Conservation (phyloP, 2,888 invertebrate genomes). For the Crocallis elinguaria region DNA sequence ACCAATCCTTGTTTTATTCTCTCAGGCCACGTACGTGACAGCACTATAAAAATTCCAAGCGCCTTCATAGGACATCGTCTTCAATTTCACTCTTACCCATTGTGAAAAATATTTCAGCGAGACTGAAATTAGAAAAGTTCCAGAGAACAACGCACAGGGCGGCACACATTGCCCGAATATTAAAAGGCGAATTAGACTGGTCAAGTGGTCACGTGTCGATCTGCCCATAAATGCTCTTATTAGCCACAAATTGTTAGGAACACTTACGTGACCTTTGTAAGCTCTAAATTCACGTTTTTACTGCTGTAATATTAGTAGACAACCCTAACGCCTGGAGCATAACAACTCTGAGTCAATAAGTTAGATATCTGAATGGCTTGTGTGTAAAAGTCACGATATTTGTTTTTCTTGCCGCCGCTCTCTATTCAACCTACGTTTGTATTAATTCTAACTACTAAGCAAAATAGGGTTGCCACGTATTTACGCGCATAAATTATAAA, state of each 20-base stretch:
- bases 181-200: slow-evolving; percentile 73
- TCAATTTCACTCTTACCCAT: slow-evolving; percentile 61
- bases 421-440: slow-evolving; percentile 16
- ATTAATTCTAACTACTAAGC: slow-evolving; percentile 17
- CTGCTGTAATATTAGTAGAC: slow-evolving; percentile 29
- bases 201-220: slow-evolving; percentile 55
- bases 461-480: background rate
- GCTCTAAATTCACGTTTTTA: slow-evolving; percentile 35
- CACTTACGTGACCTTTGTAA: slow-evolving; percentile 54
- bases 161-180: slow-evolving; percentile 74
- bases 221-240: slow-evolving; percentile 71
- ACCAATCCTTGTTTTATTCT: slow-evolving; percentile 60
- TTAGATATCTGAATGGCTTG: slow-evolving; percentile 26
- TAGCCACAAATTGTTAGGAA: slow-evolving; percentile 56
- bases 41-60: slow-evolving; percentile 66
- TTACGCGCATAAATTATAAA: slow-evolving; percentile 36
- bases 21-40: slow-evolving; percentile 46
- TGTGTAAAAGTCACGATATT: slow-evolving; percentile 23
- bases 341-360: slow-evolving; percentile 33
- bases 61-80: slow-evolving; percentile 58
- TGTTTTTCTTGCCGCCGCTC: slow-evolving; percentile 11
- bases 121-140: slow-evolving; percentile 67
- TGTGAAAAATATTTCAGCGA: slow-evolving; percentile 65
- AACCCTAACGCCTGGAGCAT: slow-evolving; percentile 26
- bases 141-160: slow-evolving; percentile 53